Evolutionary conservation across 2,888 invertebrate species (phyloP).

Genomic region (Oligia latruncula): DNA sequence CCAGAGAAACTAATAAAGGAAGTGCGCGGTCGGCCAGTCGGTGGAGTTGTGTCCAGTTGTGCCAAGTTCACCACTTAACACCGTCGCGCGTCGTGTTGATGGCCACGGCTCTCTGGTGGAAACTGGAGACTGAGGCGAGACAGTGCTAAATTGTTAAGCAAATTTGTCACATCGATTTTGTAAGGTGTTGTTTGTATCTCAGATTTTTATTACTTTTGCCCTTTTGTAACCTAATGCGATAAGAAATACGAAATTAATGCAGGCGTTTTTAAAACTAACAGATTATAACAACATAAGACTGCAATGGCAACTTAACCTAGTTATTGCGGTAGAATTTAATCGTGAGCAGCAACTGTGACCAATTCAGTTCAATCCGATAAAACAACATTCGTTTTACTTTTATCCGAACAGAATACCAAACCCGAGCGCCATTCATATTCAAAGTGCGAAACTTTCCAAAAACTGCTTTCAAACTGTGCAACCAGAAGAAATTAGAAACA

Average conservation of each 20-base stretch:
- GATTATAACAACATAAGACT: background rate
- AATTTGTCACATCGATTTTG: background rate
- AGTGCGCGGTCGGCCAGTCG: constrained; percentile 53
- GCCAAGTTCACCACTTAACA: constrained; percentile 59
- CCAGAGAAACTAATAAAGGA: constrained; percentile 64
- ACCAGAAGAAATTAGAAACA: constrained; percentile 64
- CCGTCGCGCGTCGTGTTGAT: constrained; percentile 39
- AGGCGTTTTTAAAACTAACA: background rate
- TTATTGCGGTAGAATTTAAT: background rate
- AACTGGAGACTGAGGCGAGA: constrained; percentile 9
- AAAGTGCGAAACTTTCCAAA: constrained; percentile 55
- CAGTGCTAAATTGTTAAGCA: background rate
- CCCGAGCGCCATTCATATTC: constrained; percentile 39
- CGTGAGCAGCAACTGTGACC: background rate
- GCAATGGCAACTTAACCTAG: background rate
- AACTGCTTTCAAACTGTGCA: constrained; percentile 51
- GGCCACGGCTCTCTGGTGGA: constrained; percentile 11
- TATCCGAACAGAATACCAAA: constrained; percentile 8
- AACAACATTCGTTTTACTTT: constrained; percentile 17
- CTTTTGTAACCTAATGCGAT: background rate
- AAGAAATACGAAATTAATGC: background rate
- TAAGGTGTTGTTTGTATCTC: background rate
- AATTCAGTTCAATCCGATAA: constrained; percentile 9
- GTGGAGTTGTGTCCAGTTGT: constrained; percentile 44
- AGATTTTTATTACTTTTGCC: background rate